Evolutionary conservation across 2,888 invertebrate species (phyloP).

Genomic region (Cataglyphis rosenhaueri): DNA sequence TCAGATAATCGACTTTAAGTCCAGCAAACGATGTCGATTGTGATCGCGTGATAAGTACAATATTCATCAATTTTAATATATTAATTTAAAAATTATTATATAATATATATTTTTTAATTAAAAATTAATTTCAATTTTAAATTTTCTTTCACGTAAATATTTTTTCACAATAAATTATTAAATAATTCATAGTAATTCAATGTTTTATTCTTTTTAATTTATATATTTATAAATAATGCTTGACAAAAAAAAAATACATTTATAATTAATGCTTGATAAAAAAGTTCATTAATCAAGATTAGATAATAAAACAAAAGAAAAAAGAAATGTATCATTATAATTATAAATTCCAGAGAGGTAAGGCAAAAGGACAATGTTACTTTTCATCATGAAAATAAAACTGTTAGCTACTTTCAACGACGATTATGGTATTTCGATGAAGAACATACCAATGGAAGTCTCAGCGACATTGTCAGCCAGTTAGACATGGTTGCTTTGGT

Average conservation of each 20-base stretch:
- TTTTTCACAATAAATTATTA: too few species aligned
- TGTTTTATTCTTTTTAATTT: neutral
- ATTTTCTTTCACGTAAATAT: neutral
- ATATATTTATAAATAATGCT: neutral
- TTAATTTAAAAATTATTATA: neutral
- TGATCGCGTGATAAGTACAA: neutral
- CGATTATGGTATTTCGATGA: constrained; percentile 91
- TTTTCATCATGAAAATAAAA: constrained; percentile 90
- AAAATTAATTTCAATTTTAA: neutral
- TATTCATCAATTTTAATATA: neutral
- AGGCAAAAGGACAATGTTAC: constrained; percentile 90
- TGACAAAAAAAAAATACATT: neutral
- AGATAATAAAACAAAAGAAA: neutral
- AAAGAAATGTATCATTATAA: neutral
- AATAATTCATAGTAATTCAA: neutral
- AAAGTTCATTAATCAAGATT: neutral
- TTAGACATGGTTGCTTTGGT: constrained; percentile 93
- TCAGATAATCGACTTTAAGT: constrained; percentile 41
- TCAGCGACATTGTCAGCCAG: constrained; percentile 90
- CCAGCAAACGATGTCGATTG: neutral
- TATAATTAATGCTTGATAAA: neutral
- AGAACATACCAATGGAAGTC: constrained; percentile 89
- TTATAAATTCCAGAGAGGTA: constrained; percentile 87
- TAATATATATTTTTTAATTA: neutral
- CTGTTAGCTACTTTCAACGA: constrained; percentile 90